Conservation (phyloP, 2,888 invertebrate genomes). For the Drosophila mimica region DNA sequence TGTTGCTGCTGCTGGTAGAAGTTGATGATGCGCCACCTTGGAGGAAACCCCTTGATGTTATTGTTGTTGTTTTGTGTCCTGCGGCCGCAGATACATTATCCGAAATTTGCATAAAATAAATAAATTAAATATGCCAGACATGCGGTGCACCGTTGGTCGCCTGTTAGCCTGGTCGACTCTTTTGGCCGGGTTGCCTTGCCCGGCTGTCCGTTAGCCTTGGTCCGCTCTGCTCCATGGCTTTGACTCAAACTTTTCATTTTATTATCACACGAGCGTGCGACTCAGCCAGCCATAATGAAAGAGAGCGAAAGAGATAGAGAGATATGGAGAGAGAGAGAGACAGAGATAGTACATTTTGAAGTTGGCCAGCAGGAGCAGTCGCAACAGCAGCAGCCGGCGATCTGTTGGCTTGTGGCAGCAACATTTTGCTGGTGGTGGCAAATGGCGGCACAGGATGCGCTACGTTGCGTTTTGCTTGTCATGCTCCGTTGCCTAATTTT, state of each 20-base stretch:
- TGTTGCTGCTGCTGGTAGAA: neutral
- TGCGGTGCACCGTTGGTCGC: slow-evolving; percentile 79
- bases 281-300: slow-evolving; percentile 32
- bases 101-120: slow-evolving; percentile 84
- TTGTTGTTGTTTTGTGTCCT: slow-evolving; percentile 71
- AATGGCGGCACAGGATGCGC: slow-evolving; percentile 70
- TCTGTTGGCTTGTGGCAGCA: slow-evolving; percentile 48
- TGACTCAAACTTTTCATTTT: slow-evolving; percentile 75
- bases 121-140: slow-evolving; percentile 83
- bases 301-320: neutral
- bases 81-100: slow-evolving; percentile 82
- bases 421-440: slow-evolving; percentile 44
- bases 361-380: slow-evolving; percentile 55
- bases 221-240: slow-evolving; percentile 27
- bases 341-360: slow-evolving; percentile 57
- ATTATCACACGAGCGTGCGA: slow-evolving; percentile 74
- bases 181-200: slow-evolving; percentile 17
- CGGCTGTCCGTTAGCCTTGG: slow-evolving; percentile 10
- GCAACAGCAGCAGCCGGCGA: slow-evolving; percentile 35
- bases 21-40: slow-evolving; percentile 59
- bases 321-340: slow-evolving; percentile 11
- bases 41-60: slow-evolving; percentile 68
- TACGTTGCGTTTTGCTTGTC: slow-evolving; percentile 81
- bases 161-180: slow-evolving; percentile 28
- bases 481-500: slow-evolving; percentile 78